Percentiles rank a stretch among this genome's conserved stretches.
These are phyloP conservation scores for Ecdyonurus torrentis DNA, from an alignment of 2,888 invertebrate genomes.

Conservation along the genomic window DNA sequence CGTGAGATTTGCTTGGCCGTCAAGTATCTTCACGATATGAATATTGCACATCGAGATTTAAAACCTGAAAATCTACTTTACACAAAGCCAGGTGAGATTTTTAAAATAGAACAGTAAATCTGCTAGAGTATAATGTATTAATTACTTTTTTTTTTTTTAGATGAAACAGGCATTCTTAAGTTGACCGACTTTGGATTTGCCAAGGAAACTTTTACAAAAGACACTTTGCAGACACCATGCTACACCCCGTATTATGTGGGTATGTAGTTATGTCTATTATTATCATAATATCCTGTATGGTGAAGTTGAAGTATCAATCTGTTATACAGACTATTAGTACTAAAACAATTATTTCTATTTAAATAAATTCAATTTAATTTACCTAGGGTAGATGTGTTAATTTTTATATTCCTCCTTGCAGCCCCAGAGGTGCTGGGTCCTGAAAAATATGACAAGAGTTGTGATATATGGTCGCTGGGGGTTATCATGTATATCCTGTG, in stretches of 20 bases:
- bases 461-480: conserved; percentile 98
- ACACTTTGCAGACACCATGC: conserved; percentile 91
- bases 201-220: conserved; percentile 74
- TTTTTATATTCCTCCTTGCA: conserved; percentile 22
- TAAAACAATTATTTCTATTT: no score
- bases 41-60: conserved; percentile 94
- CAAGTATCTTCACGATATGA: conserved; percentile 77
- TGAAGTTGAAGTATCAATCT: background rate
- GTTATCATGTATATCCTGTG: conserved; percentile 97
- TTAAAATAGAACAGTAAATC: background rate
- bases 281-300: background rate
- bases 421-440: conserved; percentile 83
- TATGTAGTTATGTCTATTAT: conserved; percentile 25
- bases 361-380: background rate
- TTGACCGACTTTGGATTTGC: conserved; percentile 99
- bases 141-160: conserved; percentile 19
- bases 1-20: conserved; percentile 92
- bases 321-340: no score
- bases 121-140: conserved; percentile 1
- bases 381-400: background rate
- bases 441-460: conserved; percentile 96
- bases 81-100: conserved; percentile 41
- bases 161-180: conserved; percentile 66
- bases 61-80: conserved; percentile 96
- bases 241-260: conserved; percentile 99